These are phyloP conservation scores for Enoplosus armatus DNA, from an alignment of 2,797 vertebrate genomes.

Conservation along the genomic window DNA sequence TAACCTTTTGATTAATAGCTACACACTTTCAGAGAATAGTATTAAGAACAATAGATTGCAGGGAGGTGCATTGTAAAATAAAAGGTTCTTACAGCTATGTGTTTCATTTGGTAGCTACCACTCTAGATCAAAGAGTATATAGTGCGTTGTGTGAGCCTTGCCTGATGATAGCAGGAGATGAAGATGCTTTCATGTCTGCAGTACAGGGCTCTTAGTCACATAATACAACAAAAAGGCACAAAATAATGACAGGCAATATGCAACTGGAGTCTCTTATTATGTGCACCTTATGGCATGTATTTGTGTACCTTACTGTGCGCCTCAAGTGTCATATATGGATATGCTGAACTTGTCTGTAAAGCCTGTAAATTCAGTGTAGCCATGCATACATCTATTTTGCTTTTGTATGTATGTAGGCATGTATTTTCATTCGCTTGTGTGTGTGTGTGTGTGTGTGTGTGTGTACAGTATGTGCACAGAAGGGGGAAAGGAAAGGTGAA, in stretches of 20 bases:
- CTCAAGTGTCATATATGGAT: slow-evolving; percentile 13
- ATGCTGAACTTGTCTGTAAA: slow-evolving; percentile 31
- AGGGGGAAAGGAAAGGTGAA: slow-evolving; percentile 37
- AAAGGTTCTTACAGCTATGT: slow-evolving; percentile 34
- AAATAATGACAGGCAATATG: slow-evolving; percentile 71
- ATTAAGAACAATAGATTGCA: slow-evolving; percentile 42
- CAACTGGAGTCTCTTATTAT: slow-evolving; percentile 35
- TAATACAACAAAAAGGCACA: slow-evolving; percentile 71
- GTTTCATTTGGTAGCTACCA: slow-evolving; percentile 62
- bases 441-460: not conserved
- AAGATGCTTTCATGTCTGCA: slow-evolving; percentile 80
- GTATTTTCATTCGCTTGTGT: slow-evolving; percentile 14
- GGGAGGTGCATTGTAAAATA: slow-evolving; percentile 26
- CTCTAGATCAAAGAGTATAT: slow-evolving; percentile 74
- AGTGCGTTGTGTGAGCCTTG: slow-evolving; percentile 54
- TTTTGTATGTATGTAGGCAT: slow-evolving; percentile 32
- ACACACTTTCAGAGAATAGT: slow-evolving; percentile 6
- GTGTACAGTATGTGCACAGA: not conserved
- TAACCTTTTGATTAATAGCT: slow-evolving; percentile 47
- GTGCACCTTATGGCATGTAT: slow-evolving; percentile 27
- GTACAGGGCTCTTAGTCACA: slow-evolving; percentile 72
- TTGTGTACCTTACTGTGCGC: slow-evolving; percentile 10
- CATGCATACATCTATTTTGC: slow-evolving; percentile 17
- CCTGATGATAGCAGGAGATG: slow-evolving; percentile 74
- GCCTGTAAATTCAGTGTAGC: slow-evolving; percentile 4